A percentile compares a stretch with the other conserved stretches of the same genome.
These are phyloP conservation scores for Saturnia pavonia DNA, from an alignment of 2,888 invertebrate species.

Conservation along the genomic window DNA sequence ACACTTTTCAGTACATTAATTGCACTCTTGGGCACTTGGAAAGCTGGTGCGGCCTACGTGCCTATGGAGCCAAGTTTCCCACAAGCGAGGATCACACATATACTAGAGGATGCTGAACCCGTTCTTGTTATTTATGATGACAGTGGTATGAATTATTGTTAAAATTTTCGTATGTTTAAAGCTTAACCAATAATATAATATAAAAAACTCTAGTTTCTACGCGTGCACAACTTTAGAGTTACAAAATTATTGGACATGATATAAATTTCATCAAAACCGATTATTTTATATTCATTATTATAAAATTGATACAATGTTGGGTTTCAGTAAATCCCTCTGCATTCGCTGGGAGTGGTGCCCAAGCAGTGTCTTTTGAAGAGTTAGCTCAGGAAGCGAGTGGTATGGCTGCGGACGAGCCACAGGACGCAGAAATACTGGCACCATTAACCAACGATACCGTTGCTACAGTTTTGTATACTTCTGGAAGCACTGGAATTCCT, in stretches of 20 bases:
- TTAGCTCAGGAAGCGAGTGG: conserved; percentile 69
- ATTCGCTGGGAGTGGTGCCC: conserved; percentile 61
- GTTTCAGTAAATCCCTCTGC: conserved; percentile 64
- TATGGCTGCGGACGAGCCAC: conserved; percentile 60
- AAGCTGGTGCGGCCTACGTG: conserved; percentile 91
- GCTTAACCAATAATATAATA: too few species aligned
- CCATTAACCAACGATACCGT: conserved; percentile 73
- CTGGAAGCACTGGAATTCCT: conserved; percentile 94
- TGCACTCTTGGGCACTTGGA: conserved; percentile 88
- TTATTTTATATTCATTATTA: too few species aligned
- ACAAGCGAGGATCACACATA: conserved; percentile 87
- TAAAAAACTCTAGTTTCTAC: too few species aligned
- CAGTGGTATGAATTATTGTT: conserved; percentile 63
- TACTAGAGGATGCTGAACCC: conserved; percentile 88
- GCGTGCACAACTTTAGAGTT: too few species aligned
- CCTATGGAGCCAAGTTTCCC: conserved; percentile 91
- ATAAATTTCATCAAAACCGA: too few species aligned
- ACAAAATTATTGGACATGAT: too few species aligned
- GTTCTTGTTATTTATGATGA: conserved; percentile 86
- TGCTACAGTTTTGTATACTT: conserved; percentile 90
- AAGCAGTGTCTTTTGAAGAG: conserved; percentile 74
- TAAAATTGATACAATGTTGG: background rate
- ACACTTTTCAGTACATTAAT: conserved; percentile 73
- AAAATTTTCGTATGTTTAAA: background rate
- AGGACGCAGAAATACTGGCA: conserved; percentile 65